A percentile compares a stretch with the other conserved stretches of the same genome.
Evolutionary conservation across 2,113 vertebrate species (phyloP).

Genomic region (Tonatia bakeri): DNA sequence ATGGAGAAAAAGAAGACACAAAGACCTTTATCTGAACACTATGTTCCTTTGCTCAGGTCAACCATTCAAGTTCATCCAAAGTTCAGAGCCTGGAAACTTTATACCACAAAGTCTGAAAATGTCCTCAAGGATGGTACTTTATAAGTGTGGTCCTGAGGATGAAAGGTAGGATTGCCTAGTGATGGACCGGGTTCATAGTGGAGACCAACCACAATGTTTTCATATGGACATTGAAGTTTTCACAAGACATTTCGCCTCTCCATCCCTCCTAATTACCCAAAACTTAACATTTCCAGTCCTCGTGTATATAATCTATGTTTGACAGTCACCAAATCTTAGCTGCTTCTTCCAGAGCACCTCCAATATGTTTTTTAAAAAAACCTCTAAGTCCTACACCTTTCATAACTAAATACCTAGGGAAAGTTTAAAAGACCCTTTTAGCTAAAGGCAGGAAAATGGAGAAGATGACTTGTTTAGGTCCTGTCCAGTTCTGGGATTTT

Average conservation of each 20-base stretch:
- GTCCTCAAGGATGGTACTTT: constrained; percentile 2
- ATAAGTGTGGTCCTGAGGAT: constrained; percentile 18
- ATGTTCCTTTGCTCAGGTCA: constrained; percentile 27
- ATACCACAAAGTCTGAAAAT: constrained; percentile 43
- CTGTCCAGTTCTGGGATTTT: not conserved
- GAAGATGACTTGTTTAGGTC: not conserved
- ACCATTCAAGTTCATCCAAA: constrained; percentile 8
- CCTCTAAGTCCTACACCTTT: not conserved
- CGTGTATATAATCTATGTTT: not conserved
- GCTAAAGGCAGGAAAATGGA: constrained; percentile 4
- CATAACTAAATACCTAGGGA: not conserved
- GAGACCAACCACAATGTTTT: constrained; percentile 14
- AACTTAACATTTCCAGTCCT: not conserved
- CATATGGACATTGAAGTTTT: constrained; percentile 23
- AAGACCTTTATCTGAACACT: constrained; percentile 46
- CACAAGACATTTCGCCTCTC: not conserved
- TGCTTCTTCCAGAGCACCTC: not conserved
- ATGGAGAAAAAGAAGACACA: constrained; percentile 32
- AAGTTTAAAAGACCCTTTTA: not conserved
- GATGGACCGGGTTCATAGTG: not conserved
- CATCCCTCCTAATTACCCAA: not conserved
- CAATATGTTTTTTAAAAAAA: not conserved
- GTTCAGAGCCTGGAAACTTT: not conserved
- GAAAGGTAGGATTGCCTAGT: constrained; percentile 53
- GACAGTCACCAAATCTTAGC: not conserved